Percentiles rank a stretch among this genome's conserved stretches.
These are phyloP conservation scores for Erebia palarica DNA, from an alignment of 2,888 invertebrate genomes.

Conservation along the genomic window DNA sequence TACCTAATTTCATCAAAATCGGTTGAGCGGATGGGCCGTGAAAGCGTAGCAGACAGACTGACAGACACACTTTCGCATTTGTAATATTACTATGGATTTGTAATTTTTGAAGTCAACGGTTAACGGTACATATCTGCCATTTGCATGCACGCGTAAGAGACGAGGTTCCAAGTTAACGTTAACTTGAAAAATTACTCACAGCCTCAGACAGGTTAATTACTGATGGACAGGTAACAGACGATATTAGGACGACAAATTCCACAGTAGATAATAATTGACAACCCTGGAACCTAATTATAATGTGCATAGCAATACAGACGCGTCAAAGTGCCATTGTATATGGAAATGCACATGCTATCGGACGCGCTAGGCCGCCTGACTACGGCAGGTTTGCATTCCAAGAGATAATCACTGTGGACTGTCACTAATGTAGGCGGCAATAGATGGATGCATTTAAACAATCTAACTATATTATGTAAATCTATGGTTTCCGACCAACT, in stretches of 20 bases:
- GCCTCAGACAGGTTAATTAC: neutral
- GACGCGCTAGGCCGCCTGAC: neutral
- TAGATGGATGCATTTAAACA: conserved; percentile 6
- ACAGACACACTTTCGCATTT: too few relatives aligned
- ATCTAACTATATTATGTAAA: neutral
- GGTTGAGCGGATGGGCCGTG: too few relatives aligned
- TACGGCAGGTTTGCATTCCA: conserved; percentile 17
- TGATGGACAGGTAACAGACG: neutral
- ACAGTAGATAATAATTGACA: neutral
- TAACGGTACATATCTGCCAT: too few relatives aligned
- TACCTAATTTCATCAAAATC: too few relatives aligned
- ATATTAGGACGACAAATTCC: neutral
- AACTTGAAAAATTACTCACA: too few relatives aligned
- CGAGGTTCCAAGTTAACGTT: too few relatives aligned
- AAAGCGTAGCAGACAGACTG: too few relatives aligned
- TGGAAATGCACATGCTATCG: neutral
- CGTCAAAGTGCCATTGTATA: neutral
- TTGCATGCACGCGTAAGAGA: too few relatives aligned
- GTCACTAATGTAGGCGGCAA: conserved; percentile 22
- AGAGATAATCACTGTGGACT: conserved; percentile 18
- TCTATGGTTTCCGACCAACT: neutral
- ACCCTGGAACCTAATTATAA: neutral
- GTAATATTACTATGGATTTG: too few relatives aligned
- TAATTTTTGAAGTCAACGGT: too few relatives aligned
- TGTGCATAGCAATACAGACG: neutral